These are phyloP conservation scores for Spea bombifrons DNA, from an alignment of 2,113 vertebrate species.

Conservation along the genomic window DNA sequence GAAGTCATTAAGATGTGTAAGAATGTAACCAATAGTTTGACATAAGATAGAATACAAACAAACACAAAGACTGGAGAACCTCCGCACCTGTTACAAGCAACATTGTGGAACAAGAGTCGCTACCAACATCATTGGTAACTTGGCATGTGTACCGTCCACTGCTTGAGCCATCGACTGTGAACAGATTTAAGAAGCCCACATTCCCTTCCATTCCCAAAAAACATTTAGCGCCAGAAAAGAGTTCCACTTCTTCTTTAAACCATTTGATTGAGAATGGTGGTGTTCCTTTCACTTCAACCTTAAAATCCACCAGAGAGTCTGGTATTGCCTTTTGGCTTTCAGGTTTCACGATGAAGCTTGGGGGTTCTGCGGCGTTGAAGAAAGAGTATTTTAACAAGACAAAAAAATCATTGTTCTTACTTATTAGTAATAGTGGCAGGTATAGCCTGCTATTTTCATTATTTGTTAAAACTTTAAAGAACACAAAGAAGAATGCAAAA, in stretches of 20 bases:
- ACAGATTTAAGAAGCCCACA: constrained; percentile 88
- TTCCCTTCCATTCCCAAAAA: constrained; percentile 86
- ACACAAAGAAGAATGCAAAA: constrained; percentile 42
- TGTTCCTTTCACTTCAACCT: constrained; percentile 86
- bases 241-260: constrained; percentile 91
- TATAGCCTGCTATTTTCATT: background rate
- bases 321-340: constrained; percentile 82
- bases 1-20: background rate
- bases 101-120: constrained; percentile 81
- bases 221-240: constrained; percentile 84
- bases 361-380: constrained; percentile 80
- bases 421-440: background rate
- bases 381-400: constrained; percentile 55
- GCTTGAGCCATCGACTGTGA: constrained; percentile 79
- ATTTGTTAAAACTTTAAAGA: constrained; percentile 16
- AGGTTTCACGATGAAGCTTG: constrained; percentile 85
- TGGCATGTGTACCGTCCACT: constrained; percentile 90
- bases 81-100: constrained; percentile 84
- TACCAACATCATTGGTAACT: constrained; percentile 92
- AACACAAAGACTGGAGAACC: constrained; percentile 50
- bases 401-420: background rate
- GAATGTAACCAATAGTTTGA: constrained; percentile 48
- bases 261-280: constrained; percentile 90
- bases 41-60: constrained; percentile 41
- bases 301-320: constrained; percentile 86